Evolutionary conservation across 2,888 invertebrate genomes (phyloP).

Genomic region (Creontiades dilutus): DNA sequence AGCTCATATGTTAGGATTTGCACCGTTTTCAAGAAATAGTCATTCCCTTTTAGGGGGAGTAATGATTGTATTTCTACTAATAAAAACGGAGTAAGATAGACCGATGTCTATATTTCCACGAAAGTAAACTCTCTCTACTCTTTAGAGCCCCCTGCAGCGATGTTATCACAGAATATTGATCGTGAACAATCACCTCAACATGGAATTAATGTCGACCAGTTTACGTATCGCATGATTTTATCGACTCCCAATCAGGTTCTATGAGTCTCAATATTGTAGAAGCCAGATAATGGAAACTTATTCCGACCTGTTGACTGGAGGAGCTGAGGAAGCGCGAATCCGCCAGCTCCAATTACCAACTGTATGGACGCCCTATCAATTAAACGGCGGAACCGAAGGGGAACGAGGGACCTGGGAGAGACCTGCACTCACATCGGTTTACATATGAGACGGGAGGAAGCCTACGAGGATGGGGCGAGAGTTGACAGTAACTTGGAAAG

Average conservation of each 20-base stretch:
- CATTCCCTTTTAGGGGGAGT: no score
- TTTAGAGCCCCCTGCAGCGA: no score
- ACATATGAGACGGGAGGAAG: background rate
- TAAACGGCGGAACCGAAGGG: background rate
- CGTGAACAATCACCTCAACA: no score
- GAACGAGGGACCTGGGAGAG: background rate
- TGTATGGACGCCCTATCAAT: conserved; percentile 1
- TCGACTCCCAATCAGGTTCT: background rate
- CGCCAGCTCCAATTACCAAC: background rate
- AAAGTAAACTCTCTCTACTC: no score
- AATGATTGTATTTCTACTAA: no score
- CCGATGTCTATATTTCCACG: no score
- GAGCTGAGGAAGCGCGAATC: background rate
- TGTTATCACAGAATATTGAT: no score
- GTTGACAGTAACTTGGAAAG: background rate
- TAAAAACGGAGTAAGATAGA: no score
- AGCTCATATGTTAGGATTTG: no score
- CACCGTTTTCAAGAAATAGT: no score
- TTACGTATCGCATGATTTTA: no score
- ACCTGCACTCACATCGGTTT: conserved; percentile 2
- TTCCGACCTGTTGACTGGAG: conserved; percentile 4
- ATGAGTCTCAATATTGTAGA: background rate
- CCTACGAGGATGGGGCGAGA: background rate
- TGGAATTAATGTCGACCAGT: no score
- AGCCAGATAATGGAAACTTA: background rate